phyloP scores from a whole-genome alignment of 2,888 invertebrate species.

The Lomographa bimaculata region DNA sequence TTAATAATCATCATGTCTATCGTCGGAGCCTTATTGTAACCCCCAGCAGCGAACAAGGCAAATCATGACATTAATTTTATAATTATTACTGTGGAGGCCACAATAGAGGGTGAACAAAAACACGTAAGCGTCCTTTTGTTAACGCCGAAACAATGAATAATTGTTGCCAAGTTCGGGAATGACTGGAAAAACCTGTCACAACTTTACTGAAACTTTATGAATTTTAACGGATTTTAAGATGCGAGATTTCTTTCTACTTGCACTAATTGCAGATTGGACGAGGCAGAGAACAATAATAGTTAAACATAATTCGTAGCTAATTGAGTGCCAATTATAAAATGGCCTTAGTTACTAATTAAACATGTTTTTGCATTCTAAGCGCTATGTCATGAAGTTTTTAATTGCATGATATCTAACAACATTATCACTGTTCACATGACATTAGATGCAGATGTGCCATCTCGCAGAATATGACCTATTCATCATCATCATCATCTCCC shows the following conservation, averaged over 20 bases:
- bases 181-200: slow-evolving; percentile 47
- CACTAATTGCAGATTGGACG: neutral
- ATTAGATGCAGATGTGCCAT: too few species aligned
- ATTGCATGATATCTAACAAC: slow-evolving; percentile 1
- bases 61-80: slow-evolving; percentile 75
- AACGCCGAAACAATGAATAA: slow-evolving; percentile 57
- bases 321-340: slow-evolving; percentile 5
- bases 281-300: neutral
- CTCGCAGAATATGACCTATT: too few species aligned
- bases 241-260: slow-evolving; percentile 1
- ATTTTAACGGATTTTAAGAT: slow-evolving; percentile 1
- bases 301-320: neutral
- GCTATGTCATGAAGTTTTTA: slow-evolving; percentile 7
- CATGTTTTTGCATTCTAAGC: neutral
- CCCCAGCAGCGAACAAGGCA: slow-evolving; percentile 51
- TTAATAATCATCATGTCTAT: slow-evolving; percentile 71
- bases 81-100: slow-evolving; percentile 64
- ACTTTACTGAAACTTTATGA: slow-evolving; percentile 10
- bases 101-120: slow-evolving; percentile 62
- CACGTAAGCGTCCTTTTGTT: slow-evolving; percentile 61
- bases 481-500: too few species aligned
- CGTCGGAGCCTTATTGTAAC: slow-evolving; percentile 51
- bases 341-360: slow-evolving; percentile 1
- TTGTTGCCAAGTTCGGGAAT: slow-evolving; percentile 53
- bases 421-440: too few species aligned